Evolutionary conservation across 1,140 invertebrate genomes (phyloP).

Genomic region (Caerostris extrusa): DNA sequence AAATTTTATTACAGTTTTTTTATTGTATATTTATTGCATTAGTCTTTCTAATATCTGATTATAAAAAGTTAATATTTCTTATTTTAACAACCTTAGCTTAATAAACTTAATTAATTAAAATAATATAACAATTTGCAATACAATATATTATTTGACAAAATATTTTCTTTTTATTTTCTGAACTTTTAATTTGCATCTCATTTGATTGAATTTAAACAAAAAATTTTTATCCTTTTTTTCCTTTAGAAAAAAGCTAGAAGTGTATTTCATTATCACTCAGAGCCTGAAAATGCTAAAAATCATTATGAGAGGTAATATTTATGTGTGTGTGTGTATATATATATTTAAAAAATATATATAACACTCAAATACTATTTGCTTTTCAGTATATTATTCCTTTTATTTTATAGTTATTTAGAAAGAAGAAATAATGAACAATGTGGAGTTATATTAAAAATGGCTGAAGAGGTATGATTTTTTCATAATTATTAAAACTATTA

Average conservation of each 20-base stretch:
- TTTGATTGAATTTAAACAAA: no score
- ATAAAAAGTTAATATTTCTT: no score
- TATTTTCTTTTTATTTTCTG: no score
- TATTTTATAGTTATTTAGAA: conserved; percentile 4
- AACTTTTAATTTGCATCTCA: no score
- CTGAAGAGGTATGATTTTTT: conserved; percentile 81
- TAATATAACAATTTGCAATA: no score
- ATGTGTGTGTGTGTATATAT: neutral
- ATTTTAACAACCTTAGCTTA: no score
- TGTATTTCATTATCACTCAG: neutral
- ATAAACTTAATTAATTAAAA: no score
- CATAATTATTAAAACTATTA: neutral
- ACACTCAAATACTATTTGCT: neutral
- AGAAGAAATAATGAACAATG: conserved; percentile 69
- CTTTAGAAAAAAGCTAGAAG: conserved; percentile 30
- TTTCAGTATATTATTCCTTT: neutral
- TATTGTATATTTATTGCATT: no score
- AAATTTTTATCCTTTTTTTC: neutral
- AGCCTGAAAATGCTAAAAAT: neutral
- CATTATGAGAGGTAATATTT: neutral
- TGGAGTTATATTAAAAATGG: conserved; percentile 85
- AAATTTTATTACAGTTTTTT: no score
- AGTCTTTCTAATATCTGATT: no score
- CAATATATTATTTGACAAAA: no score
- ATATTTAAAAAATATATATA: neutral